Evolutionary conservation across 2,888 invertebrate species (phyloP).

Genomic region (Netelia inedita): DNA sequence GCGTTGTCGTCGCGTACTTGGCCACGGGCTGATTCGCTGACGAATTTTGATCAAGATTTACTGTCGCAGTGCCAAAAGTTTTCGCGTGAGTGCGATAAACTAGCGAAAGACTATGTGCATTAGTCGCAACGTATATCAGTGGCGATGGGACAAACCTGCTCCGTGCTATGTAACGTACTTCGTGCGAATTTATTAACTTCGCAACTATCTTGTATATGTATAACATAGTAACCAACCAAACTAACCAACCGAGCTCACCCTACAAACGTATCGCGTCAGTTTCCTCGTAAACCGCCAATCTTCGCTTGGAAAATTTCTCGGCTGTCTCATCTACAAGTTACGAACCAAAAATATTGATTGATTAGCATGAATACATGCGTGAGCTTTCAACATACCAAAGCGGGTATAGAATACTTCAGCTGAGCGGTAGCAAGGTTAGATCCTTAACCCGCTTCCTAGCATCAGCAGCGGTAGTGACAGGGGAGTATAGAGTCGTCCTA

Average conservation of each 20-base stretch:
- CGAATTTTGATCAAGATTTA: constrained; percentile 53
- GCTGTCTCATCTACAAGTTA: not conserved
- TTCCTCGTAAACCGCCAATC: not conserved
- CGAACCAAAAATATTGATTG: too few relatives aligned
- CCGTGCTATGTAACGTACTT: constrained; percentile 22
- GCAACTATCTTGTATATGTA: not conserved
- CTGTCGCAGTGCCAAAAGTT: constrained; percentile 51
- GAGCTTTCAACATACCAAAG: not conserved
- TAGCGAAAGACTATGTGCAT: constrained; percentile 24
- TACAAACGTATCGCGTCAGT: not conserved
- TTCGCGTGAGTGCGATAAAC: constrained; percentile 8
- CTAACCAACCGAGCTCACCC: not conserved
- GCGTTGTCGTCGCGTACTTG: constrained; percentile 21
- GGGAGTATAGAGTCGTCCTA: constrained; percentile 59
- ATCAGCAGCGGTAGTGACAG: constrained; percentile 56
- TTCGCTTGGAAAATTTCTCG: not conserved
- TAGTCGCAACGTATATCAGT: constrained; percentile 13
- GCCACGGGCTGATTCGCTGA: constrained; percentile 24
- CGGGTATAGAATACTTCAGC: constrained; percentile 32
- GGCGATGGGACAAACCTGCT: constrained; percentile 34
- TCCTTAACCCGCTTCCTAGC: constrained; percentile 65
- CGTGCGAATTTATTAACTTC: constrained; percentile 29
- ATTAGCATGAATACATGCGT: not conserved
- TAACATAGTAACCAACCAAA: not conserved
- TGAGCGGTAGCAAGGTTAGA: constrained; percentile 63